Base-by-base conservation (phyloP, 2,888 invertebrate genomes). In the Epirrhoe tristata region DNA sequence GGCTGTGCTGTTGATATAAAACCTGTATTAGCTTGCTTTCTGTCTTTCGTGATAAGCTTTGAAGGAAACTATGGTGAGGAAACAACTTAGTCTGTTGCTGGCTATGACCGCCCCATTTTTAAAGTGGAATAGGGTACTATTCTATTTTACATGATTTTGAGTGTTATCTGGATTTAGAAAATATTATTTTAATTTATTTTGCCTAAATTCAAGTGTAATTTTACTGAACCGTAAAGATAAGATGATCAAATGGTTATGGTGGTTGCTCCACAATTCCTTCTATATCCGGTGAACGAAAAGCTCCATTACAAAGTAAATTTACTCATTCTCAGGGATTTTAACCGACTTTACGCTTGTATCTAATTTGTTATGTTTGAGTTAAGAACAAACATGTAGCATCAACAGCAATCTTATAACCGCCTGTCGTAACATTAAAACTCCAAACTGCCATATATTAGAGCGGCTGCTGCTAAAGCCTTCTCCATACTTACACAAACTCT, bases 381-480 rank as follows among this genome's bases (percentile, higher is more conserved):
- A 1, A 8, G 36, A 48, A 48, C 7, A 16, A 52, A 63, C 17
- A 57, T 17, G 8, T 17, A 17, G 36, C 63, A 57, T 63, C 52
- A 46, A 46, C 46, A 63, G 57, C 63, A 63, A 63, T 54, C 58
- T 36, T 16, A n/a, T 39, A 31, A 46, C 51, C 59, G 63, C 48
- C 59, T 59, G 59, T 52, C 52, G 63, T 32, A 17, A 16, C 50
- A 31, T 52, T 17, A 36, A 31, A 63, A 63, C 62, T 63, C 56
- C 51, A 7, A 56, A 56, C 51, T 52, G 57, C 16, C 43, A 52
- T 63, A 57, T 56, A 63, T 63, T 46, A 52, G 0, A 57, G 52
- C 36, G 17, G 55, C 54, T 10, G 58, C 14, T 16, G 48, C 32
- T 58, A 48, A 58, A 32, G 58, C 58, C 5, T 3, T 14, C 32